Percentiles rank a stretch among this genome's conserved stretches.
phyloP scores from a whole-genome alignment of 2,113 vertebrate genomes.

The Polypterus senegalus region DNA sequence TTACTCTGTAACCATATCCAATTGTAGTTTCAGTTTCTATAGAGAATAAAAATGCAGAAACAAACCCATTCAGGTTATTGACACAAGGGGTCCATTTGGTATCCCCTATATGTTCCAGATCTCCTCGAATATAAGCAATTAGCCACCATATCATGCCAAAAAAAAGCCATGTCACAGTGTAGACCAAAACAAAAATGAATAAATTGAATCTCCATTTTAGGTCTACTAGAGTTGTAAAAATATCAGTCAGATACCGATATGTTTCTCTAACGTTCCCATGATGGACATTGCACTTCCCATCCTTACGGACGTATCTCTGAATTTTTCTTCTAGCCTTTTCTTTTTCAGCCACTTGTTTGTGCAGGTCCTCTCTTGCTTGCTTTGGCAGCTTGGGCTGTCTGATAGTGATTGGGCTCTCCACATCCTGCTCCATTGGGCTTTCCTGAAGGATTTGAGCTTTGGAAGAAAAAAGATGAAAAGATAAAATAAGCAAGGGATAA shows the following conservation, averaged over 20 bases:
- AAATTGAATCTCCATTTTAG: constrained; percentile 97
- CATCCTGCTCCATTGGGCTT: constrained; percentile 92
- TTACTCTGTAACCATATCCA: constrained; percentile 94
- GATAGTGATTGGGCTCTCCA: constrained; percentile 80
- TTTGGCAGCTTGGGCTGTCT: constrained; percentile 79
- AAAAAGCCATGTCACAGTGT: constrained; percentile 95
- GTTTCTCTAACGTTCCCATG: constrained; percentile 92
- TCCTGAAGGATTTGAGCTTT: constrained; percentile 67
- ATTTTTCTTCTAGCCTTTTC: constrained; percentile 66
- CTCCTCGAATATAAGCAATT: constrained; percentile 89
- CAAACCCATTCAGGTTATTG: constrained; percentile 91
- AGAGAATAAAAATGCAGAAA: constrained; percentile 95
- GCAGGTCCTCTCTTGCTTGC: constrained; percentile 73
- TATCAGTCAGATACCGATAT: constrained; percentile 90
- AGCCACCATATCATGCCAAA: constrained; percentile 98
- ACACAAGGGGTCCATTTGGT: constrained; percentile 87
- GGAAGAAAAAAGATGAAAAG: constrained; percentile 32
- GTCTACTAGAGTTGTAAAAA: constrained; percentile 95
- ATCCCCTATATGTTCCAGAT: constrained; percentile 86
- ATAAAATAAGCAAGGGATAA: too few relatives aligned
- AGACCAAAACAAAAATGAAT: constrained; percentile 92
- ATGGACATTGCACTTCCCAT: constrained; percentile 95
- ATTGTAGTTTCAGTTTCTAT: constrained; percentile 98
- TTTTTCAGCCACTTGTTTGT: constrained; percentile 58
- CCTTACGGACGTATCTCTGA: constrained; percentile 92